These are phyloP conservation scores for Heliconius congener DNA, from an alignment of 1,140 invertebrate species.

Conservation along the genomic window DNA sequence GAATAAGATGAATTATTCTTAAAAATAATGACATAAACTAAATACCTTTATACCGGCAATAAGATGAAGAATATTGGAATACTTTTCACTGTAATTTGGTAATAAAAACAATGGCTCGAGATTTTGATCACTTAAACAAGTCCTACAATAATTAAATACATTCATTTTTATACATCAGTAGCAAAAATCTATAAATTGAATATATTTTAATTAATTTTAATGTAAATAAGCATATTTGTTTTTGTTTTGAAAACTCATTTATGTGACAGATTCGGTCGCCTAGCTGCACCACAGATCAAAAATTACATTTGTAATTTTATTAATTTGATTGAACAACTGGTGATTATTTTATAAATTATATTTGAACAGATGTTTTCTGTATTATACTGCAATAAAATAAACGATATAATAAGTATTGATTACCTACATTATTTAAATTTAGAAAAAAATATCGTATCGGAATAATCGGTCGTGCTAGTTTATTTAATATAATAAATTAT, in stretches of 20 bases:
- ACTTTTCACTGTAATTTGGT: conserved; percentile 56
- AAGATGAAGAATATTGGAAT: conserved; percentile 50
- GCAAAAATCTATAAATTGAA: not conserved
- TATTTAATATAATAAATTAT: too few species aligned
- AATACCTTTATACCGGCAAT: conserved; percentile 62
- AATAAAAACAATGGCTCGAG: conserved; percentile 57
- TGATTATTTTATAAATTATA: too few species aligned
- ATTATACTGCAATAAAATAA: too few species aligned
- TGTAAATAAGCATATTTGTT: not conserved
- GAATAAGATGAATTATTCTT: too few species aligned
- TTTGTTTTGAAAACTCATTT: conserved; percentile 14
- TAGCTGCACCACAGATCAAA: conserved; percentile 4
- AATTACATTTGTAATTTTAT: not conserved
- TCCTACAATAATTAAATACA: conserved; percentile 58
- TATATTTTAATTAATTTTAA: conserved; percentile 3
- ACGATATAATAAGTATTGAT: too few species aligned
- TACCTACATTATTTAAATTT: too few species aligned
- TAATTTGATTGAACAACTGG: too few species aligned
- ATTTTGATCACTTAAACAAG: conserved; percentile 49
- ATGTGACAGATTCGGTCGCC: not conserved
- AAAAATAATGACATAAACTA: conserved; percentile 13
- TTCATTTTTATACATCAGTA: conserved; percentile 39
- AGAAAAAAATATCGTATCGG: too few species aligned
- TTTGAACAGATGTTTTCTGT: too few species aligned
- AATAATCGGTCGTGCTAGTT: too few species aligned